Evolutionary conservation across 2,113 vertebrate genomes (phyloP).

Genomic region (Prinia subflava): DNA sequence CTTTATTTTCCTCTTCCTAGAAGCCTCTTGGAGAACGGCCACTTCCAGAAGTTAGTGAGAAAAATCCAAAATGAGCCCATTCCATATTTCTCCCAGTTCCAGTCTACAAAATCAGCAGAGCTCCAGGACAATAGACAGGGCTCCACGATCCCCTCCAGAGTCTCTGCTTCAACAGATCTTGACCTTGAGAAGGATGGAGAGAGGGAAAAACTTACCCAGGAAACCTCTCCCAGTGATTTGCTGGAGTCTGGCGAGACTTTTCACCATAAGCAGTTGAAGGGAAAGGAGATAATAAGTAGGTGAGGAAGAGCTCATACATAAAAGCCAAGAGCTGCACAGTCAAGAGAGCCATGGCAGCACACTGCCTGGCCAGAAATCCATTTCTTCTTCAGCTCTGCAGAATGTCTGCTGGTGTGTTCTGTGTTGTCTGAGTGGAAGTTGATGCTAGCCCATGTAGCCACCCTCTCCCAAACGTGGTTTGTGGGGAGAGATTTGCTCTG

Average conservation of each 20-base stretch:
- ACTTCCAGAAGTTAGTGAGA: conserved; percentile 72
- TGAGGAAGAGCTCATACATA: conserved; percentile 25
- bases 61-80: conserved; percentile 64
- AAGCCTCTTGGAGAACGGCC: conserved; percentile 76
- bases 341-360: background rate
- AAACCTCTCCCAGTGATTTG: background rate
- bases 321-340: background rate
- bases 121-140: background rate
- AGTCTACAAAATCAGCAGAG: conserved; percentile 7
- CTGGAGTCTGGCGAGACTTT: background rate
- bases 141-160: background rate
- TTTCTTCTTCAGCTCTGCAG: background rate
- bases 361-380: background rate
- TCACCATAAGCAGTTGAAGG: background rate
- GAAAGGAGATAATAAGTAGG: conserved; percentile 69
- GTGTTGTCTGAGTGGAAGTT: background rate
- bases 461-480: background rate
- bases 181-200: background rate
- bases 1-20: conserved; percentile 61
- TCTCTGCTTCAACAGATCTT: background rate
- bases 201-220: background rate
- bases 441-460: background rate
- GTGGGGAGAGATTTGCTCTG: background rate
- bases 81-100: conserved; percentile 78
- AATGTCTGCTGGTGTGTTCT: background rate